Conservation (phyloP, 2,797 vertebrate genomes). For the Lacerta agilis region DNA sequence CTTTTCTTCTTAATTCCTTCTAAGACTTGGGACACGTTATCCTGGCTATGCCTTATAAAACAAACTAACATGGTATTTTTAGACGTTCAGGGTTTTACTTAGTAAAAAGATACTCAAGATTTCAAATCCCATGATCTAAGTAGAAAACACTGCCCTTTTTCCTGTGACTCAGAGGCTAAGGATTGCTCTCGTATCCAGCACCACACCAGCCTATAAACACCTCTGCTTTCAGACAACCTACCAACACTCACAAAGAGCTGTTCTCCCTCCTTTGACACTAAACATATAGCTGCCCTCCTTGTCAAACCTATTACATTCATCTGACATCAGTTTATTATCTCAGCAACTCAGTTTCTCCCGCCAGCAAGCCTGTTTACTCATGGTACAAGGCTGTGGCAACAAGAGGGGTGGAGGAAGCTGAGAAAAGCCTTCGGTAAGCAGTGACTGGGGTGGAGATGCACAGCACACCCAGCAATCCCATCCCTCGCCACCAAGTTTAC, state of each 20-base stretch:
- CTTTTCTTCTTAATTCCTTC: constrained; percentile 5
- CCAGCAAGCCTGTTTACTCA: background rate
- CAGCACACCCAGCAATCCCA: background rate
- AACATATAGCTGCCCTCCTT: background rate
- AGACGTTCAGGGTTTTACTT: constrained; percentile 6
- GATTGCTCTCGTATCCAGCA: background rate
- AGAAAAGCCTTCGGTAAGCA: background rate
- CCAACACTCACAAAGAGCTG: background rate
- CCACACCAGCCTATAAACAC: background rate
- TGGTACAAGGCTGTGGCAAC: background rate
- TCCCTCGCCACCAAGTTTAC: background rate
- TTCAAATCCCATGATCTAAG: constrained; percentile 1
- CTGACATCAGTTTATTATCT: background rate
- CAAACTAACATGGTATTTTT: background rate
- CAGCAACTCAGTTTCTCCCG: background rate
- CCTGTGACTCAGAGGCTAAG: background rate
- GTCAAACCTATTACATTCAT: background rate
- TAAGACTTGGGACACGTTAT: background rate
- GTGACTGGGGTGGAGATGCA: background rate
- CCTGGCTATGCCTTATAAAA: constrained; percentile 12
- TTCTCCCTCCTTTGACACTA: background rate
- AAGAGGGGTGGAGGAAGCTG: background rate
- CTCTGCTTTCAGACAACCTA: background rate
- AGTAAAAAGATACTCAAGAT: background rate
- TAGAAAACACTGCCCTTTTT: background rate